These are phyloP conservation scores for Leptothorax acervorum DNA, from an alignment of 2,888 invertebrate genomes.

Conservation along the genomic window DNA sequence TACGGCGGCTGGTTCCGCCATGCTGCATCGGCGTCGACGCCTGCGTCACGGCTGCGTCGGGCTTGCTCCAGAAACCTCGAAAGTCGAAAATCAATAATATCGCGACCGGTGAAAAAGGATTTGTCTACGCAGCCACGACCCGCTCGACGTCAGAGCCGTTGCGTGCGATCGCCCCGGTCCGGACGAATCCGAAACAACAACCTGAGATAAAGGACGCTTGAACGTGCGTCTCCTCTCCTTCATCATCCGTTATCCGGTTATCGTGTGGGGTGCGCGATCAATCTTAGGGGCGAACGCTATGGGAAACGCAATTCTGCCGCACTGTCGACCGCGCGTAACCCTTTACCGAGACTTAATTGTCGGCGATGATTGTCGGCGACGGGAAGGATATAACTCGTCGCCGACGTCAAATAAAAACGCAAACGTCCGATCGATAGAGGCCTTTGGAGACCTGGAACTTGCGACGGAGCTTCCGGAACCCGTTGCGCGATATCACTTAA, in stretches of 20 bases:
- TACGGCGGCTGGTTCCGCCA: constrained; percentile 67
- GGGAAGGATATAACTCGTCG: background rate
- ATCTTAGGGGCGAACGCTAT: background rate
- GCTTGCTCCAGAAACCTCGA: constrained; percentile 80
- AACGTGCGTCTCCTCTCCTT: background rate
- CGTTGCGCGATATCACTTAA: background rate
- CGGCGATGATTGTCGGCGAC: background rate
- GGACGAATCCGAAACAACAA: background rate
- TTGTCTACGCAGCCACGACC: constrained; percentile 52
- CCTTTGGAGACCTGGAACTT: background rate
- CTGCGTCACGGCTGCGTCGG: constrained; percentile 66
- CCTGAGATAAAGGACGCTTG: background rate
- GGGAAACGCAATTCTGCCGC: background rate
- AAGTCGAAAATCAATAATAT: constrained; percentile 72
- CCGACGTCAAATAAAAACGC: constrained; percentile 13
- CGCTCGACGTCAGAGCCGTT: constrained; percentile 67
- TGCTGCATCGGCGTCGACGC: constrained; percentile 67
- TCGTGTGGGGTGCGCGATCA: background rate
- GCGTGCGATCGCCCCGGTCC: constrained; percentile 41
- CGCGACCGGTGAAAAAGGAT: constrained; percentile 55
- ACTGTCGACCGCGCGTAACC: background rate
- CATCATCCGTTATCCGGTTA: background rate
- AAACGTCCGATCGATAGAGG: constrained; percentile 6
- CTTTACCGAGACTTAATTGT: background rate
- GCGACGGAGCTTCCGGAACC: background rate